Evolutionary conservation across 1,140 invertebrate species (phyloP).

Genomic region (Zaprionus camerounensis): DNA sequence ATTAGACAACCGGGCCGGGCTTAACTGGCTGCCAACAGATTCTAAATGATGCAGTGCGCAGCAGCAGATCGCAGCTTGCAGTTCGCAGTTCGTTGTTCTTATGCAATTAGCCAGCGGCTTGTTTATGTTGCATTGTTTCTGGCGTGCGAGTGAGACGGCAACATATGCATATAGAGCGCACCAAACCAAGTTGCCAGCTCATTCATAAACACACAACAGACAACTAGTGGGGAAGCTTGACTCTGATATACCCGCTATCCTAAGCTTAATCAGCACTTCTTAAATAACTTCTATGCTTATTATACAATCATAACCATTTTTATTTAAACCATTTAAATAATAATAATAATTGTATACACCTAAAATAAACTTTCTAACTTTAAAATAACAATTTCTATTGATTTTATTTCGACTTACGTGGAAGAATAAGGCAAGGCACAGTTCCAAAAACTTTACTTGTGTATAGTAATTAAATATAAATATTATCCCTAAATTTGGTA

Average conservation of each 20-base stretch:
- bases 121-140: constrained; percentile 76
- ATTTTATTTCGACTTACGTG: too few relatives aligned
- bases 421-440: too few relatives aligned
- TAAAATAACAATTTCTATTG: too few relatives aligned
- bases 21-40: constrained; percentile 22
- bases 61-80: not conserved
- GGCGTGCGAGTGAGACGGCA: not conserved
- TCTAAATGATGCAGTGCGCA: constrained; percentile 51
- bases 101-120: constrained; percentile 69
- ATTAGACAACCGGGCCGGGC: constrained; percentile 58
- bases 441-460: too few relatives aligned
- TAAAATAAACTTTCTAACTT: not conserved
- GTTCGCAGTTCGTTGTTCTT: constrained; percentile 11
- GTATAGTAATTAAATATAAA: too few relatives aligned
- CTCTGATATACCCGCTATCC: too few relatives aligned
- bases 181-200: constrained; percentile 30
- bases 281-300: too few relatives aligned
- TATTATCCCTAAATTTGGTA: too few relatives aligned
- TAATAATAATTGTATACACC: too few relatives aligned
- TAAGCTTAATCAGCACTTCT: too few relatives aligned
- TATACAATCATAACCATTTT: too few relatives aligned
- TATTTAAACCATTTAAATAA: too few relatives aligned
- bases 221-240: not conserved
- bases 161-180: constrained; percentile 11
- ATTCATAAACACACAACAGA: constrained; percentile 57